Evolutionary conservation across 2,888 invertebrate species (phyloP).

Genomic region (Andrena flavipes): DNA sequence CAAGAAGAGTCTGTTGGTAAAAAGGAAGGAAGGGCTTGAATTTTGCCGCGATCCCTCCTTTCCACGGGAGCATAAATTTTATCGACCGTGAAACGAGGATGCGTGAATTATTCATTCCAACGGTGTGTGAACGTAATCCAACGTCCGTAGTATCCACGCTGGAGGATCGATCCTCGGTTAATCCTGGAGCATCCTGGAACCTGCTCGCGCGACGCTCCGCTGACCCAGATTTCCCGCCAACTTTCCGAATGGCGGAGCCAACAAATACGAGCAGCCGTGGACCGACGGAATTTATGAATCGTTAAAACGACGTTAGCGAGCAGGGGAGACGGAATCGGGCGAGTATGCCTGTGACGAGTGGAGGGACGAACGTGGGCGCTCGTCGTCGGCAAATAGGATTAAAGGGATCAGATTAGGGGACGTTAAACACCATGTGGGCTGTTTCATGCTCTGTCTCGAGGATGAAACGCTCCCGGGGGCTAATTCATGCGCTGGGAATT

Average conservation of each 20-base stretch:
- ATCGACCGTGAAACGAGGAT: constrained; percentile 32
- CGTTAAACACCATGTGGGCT: constrained; percentile 29
- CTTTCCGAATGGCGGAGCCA: constrained; percentile 49
- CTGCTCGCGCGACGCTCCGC: constrained; percentile 36
- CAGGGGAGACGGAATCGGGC: constrained; percentile 8
- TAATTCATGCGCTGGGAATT: background rate
- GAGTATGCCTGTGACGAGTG: background rate
- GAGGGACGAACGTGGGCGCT: background rate
- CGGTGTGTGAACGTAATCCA: constrained; percentile 32
- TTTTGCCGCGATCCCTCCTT: background rate
- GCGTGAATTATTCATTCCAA: constrained; percentile 46
- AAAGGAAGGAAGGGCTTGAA: no score
- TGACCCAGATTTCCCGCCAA: constrained; percentile 64
- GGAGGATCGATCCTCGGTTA: constrained; percentile 63
- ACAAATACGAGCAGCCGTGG: constrained; percentile 25
- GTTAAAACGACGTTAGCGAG: constrained; percentile 68
- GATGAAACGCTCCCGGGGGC: constrained; percentile 2
- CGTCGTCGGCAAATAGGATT: constrained; percentile 35
- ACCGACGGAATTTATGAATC: constrained; percentile 67
- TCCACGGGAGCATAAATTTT: constrained; percentile 11
- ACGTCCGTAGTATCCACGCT: constrained; percentile 22
- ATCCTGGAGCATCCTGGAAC: constrained; percentile 55
- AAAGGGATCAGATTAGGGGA: constrained; percentile 34
- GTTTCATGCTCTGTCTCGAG: background rate
- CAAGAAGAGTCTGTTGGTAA: no score